Base-by-base conservation (phyloP, 2,113 vertebrate species). In the Romanogobio albipinnatus region DNA sequence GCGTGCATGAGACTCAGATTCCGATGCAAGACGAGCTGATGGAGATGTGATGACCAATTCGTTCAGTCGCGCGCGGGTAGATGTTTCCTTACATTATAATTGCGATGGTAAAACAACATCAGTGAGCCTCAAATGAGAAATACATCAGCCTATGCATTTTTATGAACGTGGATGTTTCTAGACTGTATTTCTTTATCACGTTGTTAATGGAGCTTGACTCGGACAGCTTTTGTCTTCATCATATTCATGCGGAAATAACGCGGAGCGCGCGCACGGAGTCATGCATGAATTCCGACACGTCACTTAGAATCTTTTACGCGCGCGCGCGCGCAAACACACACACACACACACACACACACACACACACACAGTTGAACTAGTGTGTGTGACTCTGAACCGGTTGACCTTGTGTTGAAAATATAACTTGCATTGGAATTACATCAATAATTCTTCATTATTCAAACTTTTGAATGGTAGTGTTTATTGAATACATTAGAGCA, bases 231-330 rank as follows among this genome's bases (percentile, higher is more conserved):
- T 82, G 81, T 82, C 81, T 82, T 73, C 66, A 17, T 82, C 49
- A 82, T 10, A 82, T 24, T 82, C 81, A 82, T 24, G 81, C 81
- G 81, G 66, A 82, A 82, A 73, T 82, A 82, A 82, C 13, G 22
- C 29, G 47, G 47, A 71, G 80, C 47, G 80, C 80, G 80, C 78
- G 61, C 64, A 47, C 80, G 29, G 14, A 3, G 53, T 59, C 59
- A 43, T 36, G 49, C 49, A 22, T 22, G 61, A 68, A 36, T 36
- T 68, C 61, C 24, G 24, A 39, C 39, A 39, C 39, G 59, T 80
- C 59, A 47, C 59, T 10, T 61, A n/a, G 58, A n/a, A 29, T 45
- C 14, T 64, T 24, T 19, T 22, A 45, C 22, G 14, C 68, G 14
- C 47, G 13, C 47, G 4, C 51, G 7, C 14, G 3, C 53, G 19